Conservation (phyloP, 2,797 vertebrate species). For the Australoheros facetus region DNA sequence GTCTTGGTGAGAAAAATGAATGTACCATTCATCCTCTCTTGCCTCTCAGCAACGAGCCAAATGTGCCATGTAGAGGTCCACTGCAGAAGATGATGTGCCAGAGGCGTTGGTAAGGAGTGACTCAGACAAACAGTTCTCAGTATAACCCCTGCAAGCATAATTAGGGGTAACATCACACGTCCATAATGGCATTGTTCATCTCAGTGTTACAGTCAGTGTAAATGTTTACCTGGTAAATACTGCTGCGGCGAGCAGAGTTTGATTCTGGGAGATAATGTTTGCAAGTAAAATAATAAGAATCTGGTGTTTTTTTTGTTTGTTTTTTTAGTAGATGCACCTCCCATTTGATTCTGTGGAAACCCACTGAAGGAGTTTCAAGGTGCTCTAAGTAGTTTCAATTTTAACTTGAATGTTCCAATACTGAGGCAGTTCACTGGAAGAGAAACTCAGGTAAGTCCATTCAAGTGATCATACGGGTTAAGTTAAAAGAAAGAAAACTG, state of each 20-base stretch:
- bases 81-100: slow-evolving; percentile 41
- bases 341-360: slow-evolving; percentile 9
- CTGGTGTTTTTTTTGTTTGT: background rate
- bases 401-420: slow-evolving; percentile 29
- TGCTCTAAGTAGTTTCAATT: slow-evolving; percentile 11
- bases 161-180: slow-evolving; percentile 39
- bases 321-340: slow-evolving; percentile 37
- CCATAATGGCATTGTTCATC: slow-evolving; percentile 48
- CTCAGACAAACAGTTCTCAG: slow-evolving; percentile 40
- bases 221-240: slow-evolving; percentile 47
- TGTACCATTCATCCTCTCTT: slow-evolving; percentile 37
- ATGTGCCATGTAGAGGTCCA: slow-evolving; percentile 42
- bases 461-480: background rate
- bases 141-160: slow-evolving; percentile 26
- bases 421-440: slow-evolving; percentile 19
- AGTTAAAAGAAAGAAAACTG: slow-evolving; percentile 22
- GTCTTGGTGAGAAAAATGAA: slow-evolving; percentile 51
- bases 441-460: slow-evolving; percentile 18
- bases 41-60: slow-evolving; percentile 41
- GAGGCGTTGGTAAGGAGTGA: slow-evolving; percentile 48
- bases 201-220: slow-evolving; percentile 29
- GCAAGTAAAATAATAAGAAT: slow-evolving; percentile 6
- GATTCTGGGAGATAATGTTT: slow-evolving; percentile 21
- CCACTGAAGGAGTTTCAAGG: slow-evolving; percentile 9
- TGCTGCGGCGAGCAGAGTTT: slow-evolving; percentile 9